These are phyloP conservation scores for Carapus acus DNA, from an alignment of 2,797 vertebrate genomes.

Conservation along the genomic window DNA sequence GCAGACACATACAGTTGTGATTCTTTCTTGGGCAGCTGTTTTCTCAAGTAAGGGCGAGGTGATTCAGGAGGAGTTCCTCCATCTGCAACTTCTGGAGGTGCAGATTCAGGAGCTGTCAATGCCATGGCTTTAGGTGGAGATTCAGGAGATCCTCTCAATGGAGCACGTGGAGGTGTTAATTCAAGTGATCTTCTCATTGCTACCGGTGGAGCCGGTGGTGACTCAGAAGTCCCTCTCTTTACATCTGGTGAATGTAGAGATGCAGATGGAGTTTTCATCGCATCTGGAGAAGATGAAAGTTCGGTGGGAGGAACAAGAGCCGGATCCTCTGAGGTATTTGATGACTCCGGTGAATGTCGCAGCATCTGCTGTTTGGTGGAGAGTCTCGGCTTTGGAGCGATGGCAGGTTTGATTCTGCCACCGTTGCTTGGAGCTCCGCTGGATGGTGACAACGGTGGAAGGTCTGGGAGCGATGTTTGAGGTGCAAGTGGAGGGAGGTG, in stretches of 20 bases:
- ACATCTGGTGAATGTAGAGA: too few species aligned
- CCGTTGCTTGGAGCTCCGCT: constrained; percentile 7
- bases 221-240: too few species aligned
- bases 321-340: background rate
- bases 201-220: too few species aligned
- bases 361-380: background rate
- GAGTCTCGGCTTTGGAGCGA: constrained; percentile 44
- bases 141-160: too few species aligned
- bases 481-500: constrained; percentile 6
- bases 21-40: background rate
- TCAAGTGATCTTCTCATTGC: too few species aligned
- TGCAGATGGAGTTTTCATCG: background rate
- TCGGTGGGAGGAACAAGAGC: constrained; percentile 21
- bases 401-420: constrained; percentile 24
- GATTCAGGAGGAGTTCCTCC: background rate
- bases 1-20: background rate
- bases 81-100: background rate
- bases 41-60: background rate
- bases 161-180: too few species aligned
- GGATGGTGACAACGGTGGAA: background rate
- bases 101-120: too few species aligned
- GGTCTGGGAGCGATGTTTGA: constrained; percentile 3
- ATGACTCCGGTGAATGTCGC: too few species aligned
- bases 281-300: constrained; percentile 1
- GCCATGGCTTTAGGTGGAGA: too few species aligned